phyloP scores from a whole-genome alignment of 2,797 vertebrate species.

The Coilia nasus region DNA sequence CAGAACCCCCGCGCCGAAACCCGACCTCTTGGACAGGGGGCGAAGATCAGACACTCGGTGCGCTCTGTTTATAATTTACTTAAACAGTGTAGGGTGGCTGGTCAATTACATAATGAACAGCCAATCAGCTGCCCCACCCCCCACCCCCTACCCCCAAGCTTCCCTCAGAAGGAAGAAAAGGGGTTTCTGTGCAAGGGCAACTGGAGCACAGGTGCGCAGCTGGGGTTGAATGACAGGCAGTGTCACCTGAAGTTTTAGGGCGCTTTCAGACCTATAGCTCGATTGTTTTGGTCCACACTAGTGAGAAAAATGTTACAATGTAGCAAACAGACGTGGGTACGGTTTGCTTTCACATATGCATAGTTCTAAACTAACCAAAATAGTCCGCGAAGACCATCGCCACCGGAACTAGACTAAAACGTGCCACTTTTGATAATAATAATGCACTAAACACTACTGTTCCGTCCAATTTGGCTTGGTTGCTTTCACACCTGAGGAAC shows the following conservation, averaged over 20 bases:
- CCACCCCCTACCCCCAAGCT: background rate
- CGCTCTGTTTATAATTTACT: slow-evolving; percentile 71
- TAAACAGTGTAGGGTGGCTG: slow-evolving; percentile 32
- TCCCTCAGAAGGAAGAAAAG: slow-evolving; percentile 23
- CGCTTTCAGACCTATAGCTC: too few relatives aligned
- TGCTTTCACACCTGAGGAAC: too few relatives aligned
- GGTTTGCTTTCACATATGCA: too few relatives aligned
- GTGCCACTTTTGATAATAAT: too few relatives aligned
- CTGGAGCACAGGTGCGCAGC: slow-evolving; percentile 39
- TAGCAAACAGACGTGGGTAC: too few relatives aligned
- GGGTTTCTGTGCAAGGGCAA: slow-evolving; percentile 5
- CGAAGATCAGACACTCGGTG: slow-evolving; percentile 59
- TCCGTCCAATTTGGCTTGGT: too few relatives aligned
- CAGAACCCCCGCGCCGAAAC: slow-evolving; percentile 45
- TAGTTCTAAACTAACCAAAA: too few relatives aligned
- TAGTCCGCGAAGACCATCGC: too few relatives aligned
- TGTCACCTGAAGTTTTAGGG: background rate
- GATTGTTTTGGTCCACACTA: too few relatives aligned
- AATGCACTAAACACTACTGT: too few relatives aligned
- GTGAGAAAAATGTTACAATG: too few relatives aligned
- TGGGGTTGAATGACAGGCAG: background rate
- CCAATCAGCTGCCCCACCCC: slow-evolving; percentile 47
- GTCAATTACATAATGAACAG: slow-evolving; percentile 63
- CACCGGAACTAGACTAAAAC: too few relatives aligned
- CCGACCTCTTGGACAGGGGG: slow-evolving; percentile 45